Conservation (phyloP, 2,888 invertebrate genomes). For the Drosophila phalerata region DNA sequence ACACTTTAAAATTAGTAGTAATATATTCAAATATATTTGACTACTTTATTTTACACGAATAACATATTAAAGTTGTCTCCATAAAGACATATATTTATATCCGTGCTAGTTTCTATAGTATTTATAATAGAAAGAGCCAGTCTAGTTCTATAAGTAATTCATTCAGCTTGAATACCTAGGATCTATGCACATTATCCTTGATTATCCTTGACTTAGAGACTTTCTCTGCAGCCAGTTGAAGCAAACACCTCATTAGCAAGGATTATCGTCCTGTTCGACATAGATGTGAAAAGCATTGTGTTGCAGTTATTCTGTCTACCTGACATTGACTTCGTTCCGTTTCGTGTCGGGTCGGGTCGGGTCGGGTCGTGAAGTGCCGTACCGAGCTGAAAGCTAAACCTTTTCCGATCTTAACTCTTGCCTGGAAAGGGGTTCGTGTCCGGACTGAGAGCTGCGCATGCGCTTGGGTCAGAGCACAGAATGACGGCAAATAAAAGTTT, state of each 20-base stretch:
- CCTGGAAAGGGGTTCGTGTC: slow-evolving; percentile 72
- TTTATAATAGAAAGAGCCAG: background rate
- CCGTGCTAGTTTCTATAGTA: background rate
- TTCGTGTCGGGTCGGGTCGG: background rate
- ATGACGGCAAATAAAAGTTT: slow-evolving; percentile 76
- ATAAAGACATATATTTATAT: background rate
- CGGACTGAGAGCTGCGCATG: slow-evolving; percentile 67
- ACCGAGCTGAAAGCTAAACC: slow-evolving; percentile 69
- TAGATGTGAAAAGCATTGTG: slow-evolving; percentile 1
- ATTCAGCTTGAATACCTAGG: slow-evolving; percentile 31
- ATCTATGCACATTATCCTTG: slow-evolving; percentile 48
- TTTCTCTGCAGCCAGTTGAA: slow-evolving; percentile 53
- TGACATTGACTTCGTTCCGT: slow-evolving; percentile 53
- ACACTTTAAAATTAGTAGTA: background rate
- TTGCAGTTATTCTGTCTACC: slow-evolving; percentile 45
- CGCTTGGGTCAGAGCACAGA: slow-evolving; percentile 52
- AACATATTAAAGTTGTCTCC: no score
- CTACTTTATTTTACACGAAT: background rate
- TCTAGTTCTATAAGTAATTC: slow-evolving; percentile 30
- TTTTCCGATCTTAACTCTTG: slow-evolving; percentile 71
- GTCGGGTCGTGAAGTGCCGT: background rate
- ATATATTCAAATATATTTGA: background rate
- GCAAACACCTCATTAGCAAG: slow-evolving; percentile 79
- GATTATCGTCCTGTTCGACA: slow-evolving; percentile 64
- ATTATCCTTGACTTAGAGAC: slow-evolving; percentile 84